These are phyloP conservation scores for Dryobates pubescens DNA, from an alignment of 2,797 vertebrate genomes.

Conservation along the genomic window DNA sequence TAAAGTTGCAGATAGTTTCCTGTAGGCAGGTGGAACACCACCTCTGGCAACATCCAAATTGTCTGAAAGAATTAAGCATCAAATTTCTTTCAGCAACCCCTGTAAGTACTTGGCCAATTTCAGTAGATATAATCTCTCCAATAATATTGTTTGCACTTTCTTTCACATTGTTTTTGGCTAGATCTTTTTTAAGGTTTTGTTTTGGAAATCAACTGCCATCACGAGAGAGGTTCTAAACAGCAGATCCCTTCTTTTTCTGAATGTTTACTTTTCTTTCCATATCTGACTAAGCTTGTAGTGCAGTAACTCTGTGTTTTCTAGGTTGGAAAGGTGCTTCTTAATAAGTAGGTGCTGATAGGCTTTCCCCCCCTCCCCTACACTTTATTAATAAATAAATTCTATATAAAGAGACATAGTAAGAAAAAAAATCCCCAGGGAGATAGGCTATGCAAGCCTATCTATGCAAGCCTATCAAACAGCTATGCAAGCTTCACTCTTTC, in stretches of 20 bases:
- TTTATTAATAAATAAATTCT: neutral
- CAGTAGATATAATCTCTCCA: constrained; percentile 47
- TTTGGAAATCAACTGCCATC: neutral
- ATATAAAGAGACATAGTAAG: neutral
- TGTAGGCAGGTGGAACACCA: constrained; percentile 62
- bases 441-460: no score
- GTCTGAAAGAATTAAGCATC: constrained; percentile 52
- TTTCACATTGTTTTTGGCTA: neutral
- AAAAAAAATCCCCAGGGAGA: neutral
- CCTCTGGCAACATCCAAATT: constrained; percentile 64
- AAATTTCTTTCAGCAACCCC: constrained; percentile 46
- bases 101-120: constrained; percentile 31
- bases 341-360: neutral
- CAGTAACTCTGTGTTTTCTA: neutral
- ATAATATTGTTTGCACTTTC: constrained; percentile 14
- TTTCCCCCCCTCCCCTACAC: neutral
- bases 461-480: no score
- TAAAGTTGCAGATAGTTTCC: constrained; percentile 55
- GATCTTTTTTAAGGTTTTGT: neutral
- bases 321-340: neutral
- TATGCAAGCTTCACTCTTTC: neutral
- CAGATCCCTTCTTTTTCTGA: neutral
- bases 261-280: neutral
- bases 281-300: neutral
- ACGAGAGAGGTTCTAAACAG: neutral